Evolutionary conservation across 2,113 vertebrate species (phyloP), one percentile per base, ranked within the genome.

Genomic region (Tautogolabrus adspersus): DNA sequence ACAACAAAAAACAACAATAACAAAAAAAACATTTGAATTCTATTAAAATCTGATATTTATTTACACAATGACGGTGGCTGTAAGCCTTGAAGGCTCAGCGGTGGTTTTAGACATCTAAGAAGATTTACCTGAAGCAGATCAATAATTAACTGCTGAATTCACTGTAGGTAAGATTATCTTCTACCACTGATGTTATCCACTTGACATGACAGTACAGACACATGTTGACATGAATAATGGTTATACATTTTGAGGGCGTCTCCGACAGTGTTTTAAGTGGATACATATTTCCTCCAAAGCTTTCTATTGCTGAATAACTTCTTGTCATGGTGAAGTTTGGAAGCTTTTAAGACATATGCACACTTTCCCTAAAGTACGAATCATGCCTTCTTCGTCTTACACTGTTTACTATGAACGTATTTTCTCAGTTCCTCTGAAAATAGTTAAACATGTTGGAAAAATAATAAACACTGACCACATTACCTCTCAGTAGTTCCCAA

Each of bases 401-500:
- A 49, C 57, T 30, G 1, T 11, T 46, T 2, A 46, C 7, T 12
- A 12, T 22, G 8, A 12, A 1, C 4, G 12, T 51, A 26, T 37
- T 34, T 46, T 3, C 8, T 64, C 9, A 0, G 3, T 0, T 72
- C 3, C 6, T 46, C 13, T 30, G 26, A 22, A 72, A 16, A 23
- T 1, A 9, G 38, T 21, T 6, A 34, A 42, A n/a, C 18, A 10
- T 26, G 6, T 11, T 51, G 0, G 3, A 7, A 49, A 19, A 18
- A 49, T 49, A 18, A 49, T 18, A 13, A 42, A 42, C 19, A 0
- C 37, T 0, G n/a, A 0, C 1, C n/a, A 5, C 15, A 2, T 67
- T 75, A 86, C 89, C 84, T 88, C 66, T 16, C 11, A 30, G 66
- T 1, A 19, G 40, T 60, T 60, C 10, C 18, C 5, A 5, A 67